Evolutionary conservation across 1,140 invertebrate genomes (phyloP).

Genomic region (Drosophila azteca): DNA sequence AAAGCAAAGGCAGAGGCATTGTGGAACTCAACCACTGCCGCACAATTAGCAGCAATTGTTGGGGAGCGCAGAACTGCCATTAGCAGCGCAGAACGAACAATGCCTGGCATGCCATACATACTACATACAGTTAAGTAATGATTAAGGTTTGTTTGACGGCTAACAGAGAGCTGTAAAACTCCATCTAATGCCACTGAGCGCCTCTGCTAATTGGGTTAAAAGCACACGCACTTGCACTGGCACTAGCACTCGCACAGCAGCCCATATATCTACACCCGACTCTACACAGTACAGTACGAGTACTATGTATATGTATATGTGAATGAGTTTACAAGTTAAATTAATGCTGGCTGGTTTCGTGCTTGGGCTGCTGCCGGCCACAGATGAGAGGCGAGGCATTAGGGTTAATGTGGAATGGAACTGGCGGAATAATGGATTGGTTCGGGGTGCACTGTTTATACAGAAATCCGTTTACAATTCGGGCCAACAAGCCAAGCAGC

Average conservation of each 20-base stretch:
- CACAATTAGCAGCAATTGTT: constrained; percentile 50
- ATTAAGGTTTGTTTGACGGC: constrained; percentile 27
- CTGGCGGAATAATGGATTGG: too few species aligned
- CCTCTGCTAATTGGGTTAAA: constrained; percentile 75
- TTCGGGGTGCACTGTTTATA: background rate
- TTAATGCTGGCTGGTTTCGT: constrained; percentile 27
- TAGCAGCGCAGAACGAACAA: constrained; percentile 63
- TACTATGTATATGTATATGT: too few species aligned
- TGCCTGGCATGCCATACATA: constrained; percentile 35
- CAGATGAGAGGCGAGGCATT: constrained; percentile 39
- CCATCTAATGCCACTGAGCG: constrained; percentile 60
- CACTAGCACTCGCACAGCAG: too few species aligned
- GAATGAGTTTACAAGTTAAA: constrained; percentile 47
- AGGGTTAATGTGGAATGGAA: constrained; percentile 30
- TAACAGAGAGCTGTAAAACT: constrained; percentile 47
- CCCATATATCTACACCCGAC: background rate
- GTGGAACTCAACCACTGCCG: too few species aligned
- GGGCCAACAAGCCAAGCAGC: constrained; percentile 7
- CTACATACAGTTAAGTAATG: constrained; percentile 51
- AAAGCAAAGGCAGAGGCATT: too few species aligned
- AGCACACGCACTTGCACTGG: constrained; percentile 36
- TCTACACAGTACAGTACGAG: too few species aligned
- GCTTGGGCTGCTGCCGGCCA: constrained; percentile 33
- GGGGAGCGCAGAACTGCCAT: constrained; percentile 41
- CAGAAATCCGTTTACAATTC: constrained; percentile 35